Evolutionary conservation across 2,888 invertebrate species (phyloP).

Genomic region (Leptinotarsa haldemani): DNA sequence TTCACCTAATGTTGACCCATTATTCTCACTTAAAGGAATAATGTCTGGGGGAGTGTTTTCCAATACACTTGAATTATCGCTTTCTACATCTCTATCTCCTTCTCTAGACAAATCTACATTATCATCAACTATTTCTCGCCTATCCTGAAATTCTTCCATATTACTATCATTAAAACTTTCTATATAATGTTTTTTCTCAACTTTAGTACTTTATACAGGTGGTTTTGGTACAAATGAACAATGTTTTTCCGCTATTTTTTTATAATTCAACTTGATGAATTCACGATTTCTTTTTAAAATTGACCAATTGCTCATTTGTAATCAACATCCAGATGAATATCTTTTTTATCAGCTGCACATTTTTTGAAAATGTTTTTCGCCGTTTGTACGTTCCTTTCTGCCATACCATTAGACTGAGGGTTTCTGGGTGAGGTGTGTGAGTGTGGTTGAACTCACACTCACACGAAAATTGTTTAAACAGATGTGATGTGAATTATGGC

Average conservation of each 20-base stretch:
- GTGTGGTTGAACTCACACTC: slow-evolving; percentile 32
- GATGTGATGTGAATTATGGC: slow-evolving; percentile 24
- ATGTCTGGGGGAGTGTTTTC: slow-evolving; percentile 9
- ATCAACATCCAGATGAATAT: slow-evolving; percentile 21
- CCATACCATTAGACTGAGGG: slow-evolving; percentile 37
- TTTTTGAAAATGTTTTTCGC: slow-evolving; percentile 32
- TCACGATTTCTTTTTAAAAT: slow-evolving; percentile 22
- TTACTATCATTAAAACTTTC: slow-evolving; percentile 12
- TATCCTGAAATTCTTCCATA: slow-evolving; percentile 3
- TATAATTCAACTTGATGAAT: slow-evolving; percentile 22
- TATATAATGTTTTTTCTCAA: neutral
- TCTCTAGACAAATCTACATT: slow-evolving; percentile 9
- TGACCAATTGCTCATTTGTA: slow-evolving; percentile 25
- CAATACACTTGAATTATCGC: slow-evolving; percentile 1
- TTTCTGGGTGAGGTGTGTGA: slow-evolving; percentile 28
- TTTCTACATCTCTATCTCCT: slow-evolving; percentile 10
- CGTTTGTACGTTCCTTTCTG: slow-evolving; percentile 30
- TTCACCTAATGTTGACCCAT: slow-evolving; percentile 1
- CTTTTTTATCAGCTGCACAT: slow-evolving; percentile 27
- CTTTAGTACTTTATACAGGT: neutral
- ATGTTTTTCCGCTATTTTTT: slow-evolving; percentile 3
- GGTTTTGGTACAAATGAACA: slow-evolving; percentile 19
- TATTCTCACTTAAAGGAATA: slow-evolving; percentile 12
- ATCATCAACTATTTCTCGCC: slow-evolving; percentile 3
- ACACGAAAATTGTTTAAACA: slow-evolving; percentile 30